phyloP scores from a whole-genome alignment of 2,113 vertebrate genomes.

The Corythoichthys intestinalis region DNA sequence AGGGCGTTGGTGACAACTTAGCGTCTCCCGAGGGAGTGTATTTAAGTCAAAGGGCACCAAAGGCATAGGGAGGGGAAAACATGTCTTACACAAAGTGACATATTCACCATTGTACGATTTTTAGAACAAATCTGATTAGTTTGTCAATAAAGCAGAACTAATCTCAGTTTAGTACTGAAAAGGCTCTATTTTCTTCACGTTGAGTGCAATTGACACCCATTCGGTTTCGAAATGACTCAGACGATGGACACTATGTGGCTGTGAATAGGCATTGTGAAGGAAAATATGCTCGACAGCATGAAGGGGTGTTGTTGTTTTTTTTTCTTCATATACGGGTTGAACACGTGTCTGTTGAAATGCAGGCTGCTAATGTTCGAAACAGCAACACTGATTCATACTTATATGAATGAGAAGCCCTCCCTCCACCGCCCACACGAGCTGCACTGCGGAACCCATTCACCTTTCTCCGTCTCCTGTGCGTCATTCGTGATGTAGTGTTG shows the following conservation, averaged over 20 bases:
- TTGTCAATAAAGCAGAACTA: conserved; percentile 28
- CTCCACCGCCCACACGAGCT: conserved; percentile 49
- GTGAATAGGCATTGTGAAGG: conserved; percentile 34
- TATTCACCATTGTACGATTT: conserved; percentile 18
- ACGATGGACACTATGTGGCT: conserved; percentile 45
- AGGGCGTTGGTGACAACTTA: conserved; percentile 29
- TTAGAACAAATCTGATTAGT: conserved; percentile 10
- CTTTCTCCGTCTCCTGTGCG: conserved; percentile 55
- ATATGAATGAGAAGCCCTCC: conserved; percentile 5
- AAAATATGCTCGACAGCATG: conserved; percentile 26
- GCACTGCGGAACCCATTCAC: conserved; percentile 56
- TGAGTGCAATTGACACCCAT: conserved; percentile 45
- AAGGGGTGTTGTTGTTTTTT: conserved; percentile 10
- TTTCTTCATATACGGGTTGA: background rate
- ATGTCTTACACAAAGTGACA: conserved; percentile 17
- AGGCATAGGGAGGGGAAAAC: background rate
- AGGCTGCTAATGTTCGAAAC: background rate
- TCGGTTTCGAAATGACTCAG: conserved; percentile 56
- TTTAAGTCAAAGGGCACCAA: conserved; percentile 27
- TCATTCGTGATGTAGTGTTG: conserved; percentile 70
- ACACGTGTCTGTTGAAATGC: background rate
- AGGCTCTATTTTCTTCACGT: conserved; percentile 15
- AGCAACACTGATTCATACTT: conserved; percentile 17
- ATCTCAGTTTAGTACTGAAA: conserved; percentile 26
- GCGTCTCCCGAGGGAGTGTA: conserved; percentile 13